Evolutionary conservation across 2,797 vertebrate genomes (phyloP).

Genomic region (Xenops minutus): DNA sequence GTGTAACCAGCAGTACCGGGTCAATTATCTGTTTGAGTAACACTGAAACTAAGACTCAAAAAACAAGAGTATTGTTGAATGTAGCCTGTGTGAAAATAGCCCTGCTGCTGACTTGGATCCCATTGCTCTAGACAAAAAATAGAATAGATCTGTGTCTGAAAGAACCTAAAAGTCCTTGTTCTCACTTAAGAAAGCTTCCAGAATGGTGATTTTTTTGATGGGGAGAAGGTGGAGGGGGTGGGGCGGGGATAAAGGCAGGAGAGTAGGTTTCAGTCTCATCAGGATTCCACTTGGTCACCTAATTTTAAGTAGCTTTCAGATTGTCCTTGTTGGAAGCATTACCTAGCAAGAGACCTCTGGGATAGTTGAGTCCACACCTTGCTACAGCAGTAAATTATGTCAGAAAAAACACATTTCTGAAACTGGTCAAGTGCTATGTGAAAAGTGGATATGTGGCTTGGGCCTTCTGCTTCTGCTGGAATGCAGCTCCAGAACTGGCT

Average conservation of each 20-base stretch:
- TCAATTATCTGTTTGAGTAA: not conserved
- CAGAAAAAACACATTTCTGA: not conserved
- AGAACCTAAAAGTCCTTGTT: not conserved
- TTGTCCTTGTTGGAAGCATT: not conserved
- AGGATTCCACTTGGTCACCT: not conserved
- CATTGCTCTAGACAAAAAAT: not conserved
- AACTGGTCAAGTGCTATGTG: not conserved
- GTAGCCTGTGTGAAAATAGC: not conserved
- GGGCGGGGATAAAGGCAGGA: too few species aligned
- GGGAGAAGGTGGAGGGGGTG: fast-evolving
- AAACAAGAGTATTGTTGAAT: not conserved
- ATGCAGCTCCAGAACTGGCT: slow-evolving; percentile 30
- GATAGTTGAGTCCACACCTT: not conserved
- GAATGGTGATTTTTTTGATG: not conserved
- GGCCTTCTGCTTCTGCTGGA: slow-evolving; percentile 4
- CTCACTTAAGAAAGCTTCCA: not conserved
- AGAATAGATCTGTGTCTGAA: not conserved
- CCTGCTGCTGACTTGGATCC: not conserved
- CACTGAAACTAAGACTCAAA: not conserved
- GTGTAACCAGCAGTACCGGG: not conserved
- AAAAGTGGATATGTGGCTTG: not conserved
- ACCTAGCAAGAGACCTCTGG: not conserved
- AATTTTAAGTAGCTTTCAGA: not conserved
- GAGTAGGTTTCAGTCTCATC: not conserved
- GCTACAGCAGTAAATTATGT: not conserved